A percentile compares a stretch with the other conserved stretches of the same genome.
These are phyloP conservation scores for Numida meleagris DNA, from an alignment of 2,113 vertebrate species.

Conservation along the genomic window DNA sequence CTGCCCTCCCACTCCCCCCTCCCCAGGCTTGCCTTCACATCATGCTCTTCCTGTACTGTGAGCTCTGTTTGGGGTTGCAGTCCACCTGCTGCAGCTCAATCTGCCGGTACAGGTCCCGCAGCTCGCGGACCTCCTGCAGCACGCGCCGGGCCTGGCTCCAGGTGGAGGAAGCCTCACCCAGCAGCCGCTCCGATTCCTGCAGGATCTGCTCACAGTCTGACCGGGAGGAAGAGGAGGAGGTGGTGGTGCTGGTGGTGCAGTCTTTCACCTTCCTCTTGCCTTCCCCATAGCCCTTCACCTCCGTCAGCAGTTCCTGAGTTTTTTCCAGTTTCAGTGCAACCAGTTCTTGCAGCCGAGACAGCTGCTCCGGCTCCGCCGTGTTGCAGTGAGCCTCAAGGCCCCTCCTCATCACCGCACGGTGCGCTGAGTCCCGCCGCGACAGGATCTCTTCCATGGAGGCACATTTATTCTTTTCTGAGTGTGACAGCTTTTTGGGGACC, in stretches of 20 bases:
- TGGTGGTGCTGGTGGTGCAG: conserved; percentile 21
- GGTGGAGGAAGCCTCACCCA: conserved; percentile 84
- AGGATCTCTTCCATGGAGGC: conserved; percentile 92
- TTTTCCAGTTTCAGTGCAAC: conserved; percentile 90
- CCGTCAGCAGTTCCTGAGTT: conserved; percentile 89
- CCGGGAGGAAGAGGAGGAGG: conserved; percentile 43
- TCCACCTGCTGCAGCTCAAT: conserved; percentile 80
- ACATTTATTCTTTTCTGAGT: conserved; percentile 85
- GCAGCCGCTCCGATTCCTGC: conserved; percentile 85
- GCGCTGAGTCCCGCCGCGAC: conserved; percentile 75
- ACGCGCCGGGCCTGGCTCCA: conserved; percentile 91
- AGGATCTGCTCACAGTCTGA: conserved; percentile 77
- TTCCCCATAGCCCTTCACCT: conserved; percentile 82
- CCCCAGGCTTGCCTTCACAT: conserved; percentile 79
- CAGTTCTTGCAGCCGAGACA: conserved; percentile 87
- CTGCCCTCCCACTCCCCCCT: not conserved
- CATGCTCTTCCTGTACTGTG: conserved; percentile 83
- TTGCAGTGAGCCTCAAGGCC: conserved; percentile 29
- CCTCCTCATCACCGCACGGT: not conserved
- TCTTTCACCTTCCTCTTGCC: conserved; percentile 77
- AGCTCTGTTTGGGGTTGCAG: conserved; percentile 68
- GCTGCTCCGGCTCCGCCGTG: conserved; percentile 11
- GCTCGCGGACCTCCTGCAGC: conserved; percentile 89
- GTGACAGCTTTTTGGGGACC: conserved; percentile 76
- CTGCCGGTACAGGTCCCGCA: conserved; percentile 85